Evolutionary conservation across 2,797 vertebrate species (phyloP).

Genomic region (Nannoperca obscura): DNA sequence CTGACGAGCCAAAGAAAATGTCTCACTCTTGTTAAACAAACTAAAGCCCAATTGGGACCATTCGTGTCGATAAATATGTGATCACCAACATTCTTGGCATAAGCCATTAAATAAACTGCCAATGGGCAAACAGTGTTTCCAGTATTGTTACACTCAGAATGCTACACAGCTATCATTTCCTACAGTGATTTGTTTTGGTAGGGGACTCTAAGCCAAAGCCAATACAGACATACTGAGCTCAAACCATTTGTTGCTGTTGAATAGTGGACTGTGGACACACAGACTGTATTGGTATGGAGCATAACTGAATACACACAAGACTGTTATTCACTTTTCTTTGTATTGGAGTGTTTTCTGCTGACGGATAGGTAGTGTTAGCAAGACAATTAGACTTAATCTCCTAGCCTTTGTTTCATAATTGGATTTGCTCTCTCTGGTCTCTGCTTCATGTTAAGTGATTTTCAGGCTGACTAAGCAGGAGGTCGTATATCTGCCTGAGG

Average conservation of each 20-base stretch:
- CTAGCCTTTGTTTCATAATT: constrained; percentile 46
- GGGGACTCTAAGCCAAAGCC: constrained; percentile 27
- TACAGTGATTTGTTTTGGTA: constrained; percentile 34
- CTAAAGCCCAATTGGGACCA: constrained; percentile 31
- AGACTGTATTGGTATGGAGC: not conserved
- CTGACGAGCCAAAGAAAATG: constrained; percentile 33
- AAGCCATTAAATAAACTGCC: constrained; percentile 49
- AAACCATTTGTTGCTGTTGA: constrained; percentile 10
- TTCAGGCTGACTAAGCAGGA: constrained; percentile 58
- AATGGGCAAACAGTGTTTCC: constrained; percentile 28
- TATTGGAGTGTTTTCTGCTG: constrained; percentile 18
- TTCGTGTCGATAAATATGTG: constrained; percentile 25
- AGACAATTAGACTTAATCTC: constrained; percentile 46
- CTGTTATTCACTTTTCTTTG: constrained; percentile 26
- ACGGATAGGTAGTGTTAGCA: constrained; percentile 25
- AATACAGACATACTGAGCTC: constrained; percentile 34
- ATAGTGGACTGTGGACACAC: constrained; percentile 10
- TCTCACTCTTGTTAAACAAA: constrained; percentile 34
- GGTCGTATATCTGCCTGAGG: constrained; percentile 60
- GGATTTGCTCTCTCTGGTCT: constrained; percentile 38
- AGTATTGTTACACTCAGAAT: constrained; percentile 15
- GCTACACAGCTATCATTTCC: constrained; percentile 20
- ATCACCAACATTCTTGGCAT: constrained; percentile 58
- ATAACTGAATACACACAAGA: constrained; percentile 10
- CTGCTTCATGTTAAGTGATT: constrained; percentile 52